Evolutionary conservation across 2,888 invertebrate species (phyloP).

Genomic region (Agrochola circellaris): DNA sequence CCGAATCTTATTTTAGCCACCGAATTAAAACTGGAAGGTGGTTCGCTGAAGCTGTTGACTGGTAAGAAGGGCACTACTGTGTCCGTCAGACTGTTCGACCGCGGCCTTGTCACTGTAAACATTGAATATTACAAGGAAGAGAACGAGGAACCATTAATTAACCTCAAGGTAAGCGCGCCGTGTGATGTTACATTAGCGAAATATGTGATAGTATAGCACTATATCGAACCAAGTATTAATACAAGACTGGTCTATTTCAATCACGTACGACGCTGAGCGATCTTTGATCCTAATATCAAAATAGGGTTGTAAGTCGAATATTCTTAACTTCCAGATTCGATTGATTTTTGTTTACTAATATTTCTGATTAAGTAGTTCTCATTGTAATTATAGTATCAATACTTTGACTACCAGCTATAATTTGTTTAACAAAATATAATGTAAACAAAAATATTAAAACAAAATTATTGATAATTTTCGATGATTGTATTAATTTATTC

Average conservation of each 20-base stretch:
- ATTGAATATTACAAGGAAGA: constrained; percentile 95
- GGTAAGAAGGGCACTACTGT: constrained; percentile 93
- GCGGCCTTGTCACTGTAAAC: constrained; percentile 95
- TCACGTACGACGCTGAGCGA: constrained; percentile 22
- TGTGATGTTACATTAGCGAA: constrained; percentile 46
- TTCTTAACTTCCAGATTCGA: neutral
- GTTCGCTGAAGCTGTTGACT: constrained; percentile 93
- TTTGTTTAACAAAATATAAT: neutral
- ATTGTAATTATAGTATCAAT: neutral
- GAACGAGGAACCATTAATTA: constrained; percentile 93
- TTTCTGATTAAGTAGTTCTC: neutral
- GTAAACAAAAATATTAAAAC: neutral
- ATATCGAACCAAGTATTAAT: constrained; percentile 12
- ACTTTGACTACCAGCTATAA: neutral
- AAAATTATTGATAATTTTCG: neutral
- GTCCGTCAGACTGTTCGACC: constrained; percentile 93
- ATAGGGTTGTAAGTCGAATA: neutral
- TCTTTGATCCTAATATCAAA: constrained; percentile 29
- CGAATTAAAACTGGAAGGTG: constrained; percentile 93
- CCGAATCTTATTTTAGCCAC: constrained; percentile 93
- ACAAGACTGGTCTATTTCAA: constrained; percentile 14
- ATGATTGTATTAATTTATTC: neutral
- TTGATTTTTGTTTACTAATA: constrained; percentile 10
- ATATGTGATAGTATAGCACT: constrained; percentile 54
- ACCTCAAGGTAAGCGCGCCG: constrained; percentile 92